Evolutionary conservation across 2,113 vertebrate species (phyloP).

Genomic region (Empidonax alnorum): DNA sequence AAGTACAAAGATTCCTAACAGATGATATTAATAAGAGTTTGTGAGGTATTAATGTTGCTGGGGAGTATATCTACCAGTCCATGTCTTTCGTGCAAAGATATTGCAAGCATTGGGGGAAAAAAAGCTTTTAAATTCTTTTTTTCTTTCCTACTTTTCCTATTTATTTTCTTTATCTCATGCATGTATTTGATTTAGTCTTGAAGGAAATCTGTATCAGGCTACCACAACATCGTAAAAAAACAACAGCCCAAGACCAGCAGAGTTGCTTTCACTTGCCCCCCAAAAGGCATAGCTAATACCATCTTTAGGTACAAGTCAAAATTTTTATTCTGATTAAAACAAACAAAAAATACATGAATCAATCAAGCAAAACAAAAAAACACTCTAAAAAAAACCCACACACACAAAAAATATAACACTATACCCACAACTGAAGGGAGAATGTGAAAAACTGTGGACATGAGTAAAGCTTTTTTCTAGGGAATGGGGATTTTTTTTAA

Average conservation of each 20-base stretch:
- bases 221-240: neutral
- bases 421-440: neutral
- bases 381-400: neutral
- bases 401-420: neutral
- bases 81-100: neutral
- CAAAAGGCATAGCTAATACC: neutral
- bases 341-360: neutral
- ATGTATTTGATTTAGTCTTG: neutral
- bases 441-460: neutral
- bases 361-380: neutral
- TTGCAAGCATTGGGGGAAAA: neutral
- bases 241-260: neutral
- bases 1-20: neutral
- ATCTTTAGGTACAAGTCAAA: neutral
- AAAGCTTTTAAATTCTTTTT: neutral
- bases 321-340: neutral
- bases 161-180: neutral
- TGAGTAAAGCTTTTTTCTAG: neutral
- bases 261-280: neutral
- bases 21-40: neutral
- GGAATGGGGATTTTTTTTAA: neutral
- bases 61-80: neutral
- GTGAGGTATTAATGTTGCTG: neutral
- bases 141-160: neutral
- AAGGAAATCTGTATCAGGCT: neutral